phyloP scores from a whole-genome alignment of 2,113 vertebrate genomes.

The Azemiops feae region DNA sequence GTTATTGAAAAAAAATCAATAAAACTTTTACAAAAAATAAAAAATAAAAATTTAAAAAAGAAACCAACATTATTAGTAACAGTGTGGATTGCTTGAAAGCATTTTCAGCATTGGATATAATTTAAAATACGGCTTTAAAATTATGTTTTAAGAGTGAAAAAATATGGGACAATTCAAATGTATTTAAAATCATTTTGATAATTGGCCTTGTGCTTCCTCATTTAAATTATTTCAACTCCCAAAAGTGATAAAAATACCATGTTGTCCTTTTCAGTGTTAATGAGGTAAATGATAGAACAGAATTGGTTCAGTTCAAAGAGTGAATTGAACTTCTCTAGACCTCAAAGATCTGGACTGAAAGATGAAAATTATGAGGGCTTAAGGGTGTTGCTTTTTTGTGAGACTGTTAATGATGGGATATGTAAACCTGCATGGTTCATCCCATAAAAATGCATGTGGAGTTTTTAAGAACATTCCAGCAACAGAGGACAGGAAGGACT shows the following conservation, averaged over 20 bases:
- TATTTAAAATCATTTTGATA: not conserved
- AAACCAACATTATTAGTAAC: not conserved
- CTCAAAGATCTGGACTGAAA: not conserved
- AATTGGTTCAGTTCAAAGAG: conserved; percentile 10
- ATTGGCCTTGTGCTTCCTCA: not conserved
- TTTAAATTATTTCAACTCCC: not conserved
- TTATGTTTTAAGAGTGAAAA: not conserved
- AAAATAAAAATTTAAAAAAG: not conserved
- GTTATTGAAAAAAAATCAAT: too few species aligned
- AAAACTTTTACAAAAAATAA: too few species aligned
- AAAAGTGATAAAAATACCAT: conserved; percentile 13
- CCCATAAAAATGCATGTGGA: not conserved
- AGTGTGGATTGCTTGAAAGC: not conserved
- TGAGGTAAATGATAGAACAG: conserved; percentile 1
- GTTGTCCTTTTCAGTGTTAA: conserved; percentile 1
- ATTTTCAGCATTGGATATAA: not conserved
- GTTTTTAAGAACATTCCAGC: not conserved
- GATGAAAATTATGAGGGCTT: not conserved
- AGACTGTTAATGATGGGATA: not conserved
- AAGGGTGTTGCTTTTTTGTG: not conserved
- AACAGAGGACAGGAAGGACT: not conserved
- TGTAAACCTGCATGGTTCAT: not conserved
- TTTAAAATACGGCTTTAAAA: conserved; percentile 2
- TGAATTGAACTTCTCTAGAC: conserved; percentile 4
- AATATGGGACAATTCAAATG: not conserved